Evolutionary conservation across 2,113 vertebrate species (phyloP), one percentile per base, ranked within the genome.

Genomic region (Corythornis cristatus): DNA sequence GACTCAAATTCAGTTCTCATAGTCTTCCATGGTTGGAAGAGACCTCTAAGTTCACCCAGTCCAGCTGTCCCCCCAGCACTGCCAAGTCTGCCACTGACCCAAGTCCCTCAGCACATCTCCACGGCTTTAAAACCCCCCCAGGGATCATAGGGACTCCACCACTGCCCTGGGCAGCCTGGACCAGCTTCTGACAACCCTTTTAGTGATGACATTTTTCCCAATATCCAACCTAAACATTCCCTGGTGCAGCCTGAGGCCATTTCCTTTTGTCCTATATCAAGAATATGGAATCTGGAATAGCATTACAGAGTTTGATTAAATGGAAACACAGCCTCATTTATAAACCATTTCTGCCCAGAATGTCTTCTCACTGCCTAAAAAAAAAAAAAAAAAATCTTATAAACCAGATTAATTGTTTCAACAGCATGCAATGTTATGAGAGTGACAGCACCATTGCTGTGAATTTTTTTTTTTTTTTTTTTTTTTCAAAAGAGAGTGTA

Each of bases 371-470:
- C 21, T 37, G 12, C 42, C 84, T 58, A 23, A 61, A 45, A 46
- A 81, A 61, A 33, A 81, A 61, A 33, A 33, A 33, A 33, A n/a
- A 15, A 62, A 19, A 21, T 12, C 12, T 22, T 5, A 31, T 4
- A 37, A 54, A 42, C 10, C 7, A 66, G 3, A 66, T 26, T 4
- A n/a, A n/a, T 25, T 15, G 6, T 9, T 51, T n/a, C 35, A 37
- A 19, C 7, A 42, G 2, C 3, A 4, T 66, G 19, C 65, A 67
- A 51, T n/a, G 28, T 51, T 48, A 2, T 0, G 0, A 22, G 19
- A 35, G 8, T 35, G 48, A 31, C 60, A 66, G 54, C 74, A 93
- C 18, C 48, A n/a, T 6, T 1, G 0, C 33, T 1, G 1, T n/a
- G 70, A 51, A 4, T 25, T 15, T 8, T n/a, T 10, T 23, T 23